phyloP scores from a whole-genome alignment of 2,113 vertebrate species.

The Cyrtonyx montezumae region DNA sequence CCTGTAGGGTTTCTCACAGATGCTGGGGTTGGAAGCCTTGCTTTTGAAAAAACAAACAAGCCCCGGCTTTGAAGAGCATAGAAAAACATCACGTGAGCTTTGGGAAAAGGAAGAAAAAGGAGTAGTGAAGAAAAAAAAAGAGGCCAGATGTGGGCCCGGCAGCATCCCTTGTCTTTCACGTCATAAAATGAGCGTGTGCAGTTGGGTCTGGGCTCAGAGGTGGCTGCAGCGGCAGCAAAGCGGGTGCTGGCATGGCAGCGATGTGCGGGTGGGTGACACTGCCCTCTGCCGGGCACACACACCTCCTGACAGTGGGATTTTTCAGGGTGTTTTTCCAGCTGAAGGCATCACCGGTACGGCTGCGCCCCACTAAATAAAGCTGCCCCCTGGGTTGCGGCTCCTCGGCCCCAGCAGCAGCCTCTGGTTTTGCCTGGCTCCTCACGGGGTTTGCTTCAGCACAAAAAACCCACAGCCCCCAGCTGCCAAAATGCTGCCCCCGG shows the following conservation, averaged over 20 bases:
- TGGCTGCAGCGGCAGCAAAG: background rate
- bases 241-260: background rate
- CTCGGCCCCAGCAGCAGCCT: background rate
- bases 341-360: background rate
- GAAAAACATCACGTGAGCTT: constrained; percentile 37
- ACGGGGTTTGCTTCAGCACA: background rate
- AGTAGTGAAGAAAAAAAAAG: background rate
- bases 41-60: constrained; percentile 49
- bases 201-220: background rate
- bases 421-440: background rate
- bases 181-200: accelerated
- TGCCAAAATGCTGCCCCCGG: background rate
- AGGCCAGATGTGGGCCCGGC: background rate
- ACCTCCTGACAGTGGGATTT: accelerated
- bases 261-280: background rate
- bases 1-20: constrained; percentile 9
- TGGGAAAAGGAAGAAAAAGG: background rate
- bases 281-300: constrained; percentile 54
- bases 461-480: background rate
- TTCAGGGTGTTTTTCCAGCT: background rate
- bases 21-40: constrained; percentile 27
- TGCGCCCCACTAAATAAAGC: too few relatives aligned
- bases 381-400: too few relatives aligned
- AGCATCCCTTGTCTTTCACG: background rate
- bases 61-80: background rate